Base-by-base conservation (phyloP, 2,797 vertebrate species). In the Tamandua tetradactyla region DNA sequence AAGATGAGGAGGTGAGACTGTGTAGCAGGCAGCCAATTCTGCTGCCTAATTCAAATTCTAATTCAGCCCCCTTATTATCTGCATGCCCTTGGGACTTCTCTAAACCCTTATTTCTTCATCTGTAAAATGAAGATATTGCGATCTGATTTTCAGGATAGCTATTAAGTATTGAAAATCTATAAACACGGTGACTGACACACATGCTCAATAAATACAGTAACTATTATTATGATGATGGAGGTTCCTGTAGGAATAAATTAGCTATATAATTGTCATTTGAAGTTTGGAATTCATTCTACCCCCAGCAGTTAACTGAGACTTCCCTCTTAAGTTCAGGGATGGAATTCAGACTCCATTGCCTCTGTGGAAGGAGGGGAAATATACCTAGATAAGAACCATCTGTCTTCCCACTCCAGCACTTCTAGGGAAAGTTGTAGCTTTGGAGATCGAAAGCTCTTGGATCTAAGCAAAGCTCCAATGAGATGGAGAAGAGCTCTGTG, bases 101-200 rank as follows among this genome's bases (percentile, higher is more conserved):
- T 23, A 89, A 49, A 13, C 32, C 22, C 66, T 72, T n/a, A 61
- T 44, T 93, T 95, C 37, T 69, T 94, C 79, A 83, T 40, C n/a
- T 69, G 25, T 57, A 61, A 91, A 93, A 89, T 59, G 90, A 75
- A 30, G 71, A 78, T 59, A 86, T 94, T 79, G n/a, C 42, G 52
- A 75, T 40, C 47, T 85, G 78, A 57, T 74, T 93, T 95, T 8
- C 10, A 83, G 61, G 13, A 42, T 44, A 86, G 23, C 79, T 89
- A 0, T n/a, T 64, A 64, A 93, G n/a, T 49, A 72, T 27, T 86
- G n/a, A 78, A 92, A 90, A 81, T 91, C 17, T 62, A 44, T 61
- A 81, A 94, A 90, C 40, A 62, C 11, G 61, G 20, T 6, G 1
- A 42, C 32, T 74, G 66, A 74, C 42, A 79, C 40, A 2, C 76